Evolutionary conservation across 2,797 vertebrate species (phyloP).

Genomic region (Mus minutoides): DNA sequence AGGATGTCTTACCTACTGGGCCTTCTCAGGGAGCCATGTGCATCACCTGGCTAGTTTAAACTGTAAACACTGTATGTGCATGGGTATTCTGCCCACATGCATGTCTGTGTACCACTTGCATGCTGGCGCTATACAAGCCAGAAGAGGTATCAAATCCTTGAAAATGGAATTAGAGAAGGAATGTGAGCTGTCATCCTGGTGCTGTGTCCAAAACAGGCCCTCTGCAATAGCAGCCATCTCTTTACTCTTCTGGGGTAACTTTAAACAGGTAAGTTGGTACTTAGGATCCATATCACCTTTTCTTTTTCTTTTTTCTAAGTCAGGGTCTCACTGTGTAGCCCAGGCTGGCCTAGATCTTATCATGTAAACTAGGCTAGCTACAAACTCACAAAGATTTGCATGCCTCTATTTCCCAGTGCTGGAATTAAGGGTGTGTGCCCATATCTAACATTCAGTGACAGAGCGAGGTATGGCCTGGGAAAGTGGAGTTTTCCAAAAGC

Average conservation of each 20-base stretch:
- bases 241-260: neutral
- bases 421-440: neutral
- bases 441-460: neutral
- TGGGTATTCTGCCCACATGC: neutral
- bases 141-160: neutral
- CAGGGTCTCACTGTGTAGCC: neutral
- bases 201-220: neutral
- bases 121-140: neutral
- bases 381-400: neutral
- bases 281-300: neutral
- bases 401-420: neutral
- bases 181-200: no score
- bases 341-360: neutral
- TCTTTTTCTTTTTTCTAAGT: neutral
- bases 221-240: neutral
- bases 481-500: neutral
- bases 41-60: neutral
- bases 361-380: neutral
- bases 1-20: neutral
- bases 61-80: neutral
- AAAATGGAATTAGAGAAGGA: neutral
- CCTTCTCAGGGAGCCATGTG: neutral
- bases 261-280: neutral
- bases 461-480: neutral
- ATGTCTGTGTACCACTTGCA: neutral